Conservation (phyloP, 2,888 invertebrate species). For the Dione vanillae region DNA sequence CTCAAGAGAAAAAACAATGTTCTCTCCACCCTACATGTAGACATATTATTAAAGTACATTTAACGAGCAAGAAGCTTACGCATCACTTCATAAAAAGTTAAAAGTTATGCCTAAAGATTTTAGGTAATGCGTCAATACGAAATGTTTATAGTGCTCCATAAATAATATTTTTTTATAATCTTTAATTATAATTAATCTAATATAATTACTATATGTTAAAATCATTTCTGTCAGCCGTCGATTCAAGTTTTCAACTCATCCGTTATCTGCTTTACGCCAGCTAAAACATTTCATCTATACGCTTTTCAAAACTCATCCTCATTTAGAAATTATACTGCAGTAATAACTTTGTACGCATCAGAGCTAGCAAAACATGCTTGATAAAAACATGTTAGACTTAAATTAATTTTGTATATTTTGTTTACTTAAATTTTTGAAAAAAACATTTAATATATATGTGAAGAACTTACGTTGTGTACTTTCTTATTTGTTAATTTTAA, state of each 20-base stretch:
- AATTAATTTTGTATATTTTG: slow-evolving; percentile 17
- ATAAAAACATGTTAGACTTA: slow-evolving; percentile 21
- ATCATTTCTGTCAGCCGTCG: slow-evolving; percentile 11
- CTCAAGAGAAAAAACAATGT: slow-evolving; percentile 61
- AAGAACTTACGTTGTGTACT: too few species aligned
- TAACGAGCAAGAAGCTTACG: slow-evolving; percentile 46
- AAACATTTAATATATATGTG: too few species aligned
- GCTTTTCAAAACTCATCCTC: slow-evolving; percentile 43
- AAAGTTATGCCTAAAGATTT: slow-evolving; percentile 37
- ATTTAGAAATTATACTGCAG: slow-evolving; percentile 48
- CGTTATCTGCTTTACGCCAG: slow-evolving; percentile 34
- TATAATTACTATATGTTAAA: slow-evolving; percentile 5
- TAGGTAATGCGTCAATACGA: background rate
- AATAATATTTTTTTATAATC: background rate
- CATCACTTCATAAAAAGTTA: slow-evolving; percentile 46
- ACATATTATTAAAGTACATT: slow-evolving; percentile 41
- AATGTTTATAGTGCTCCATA: too few species aligned
- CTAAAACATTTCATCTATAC: slow-evolving; percentile 35
- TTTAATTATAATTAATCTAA: background rate
- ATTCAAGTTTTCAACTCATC: slow-evolving; percentile 28
- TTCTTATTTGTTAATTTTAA: background rate
- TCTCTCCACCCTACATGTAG: slow-evolving; percentile 47
- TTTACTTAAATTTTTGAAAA: background rate
- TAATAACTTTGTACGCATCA: slow-evolving; percentile 44
- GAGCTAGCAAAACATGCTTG: slow-evolving; percentile 26